Evolutionary conservation across 2,888 invertebrate species (phyloP).

Genomic region (Synanthedon formicaeformis): DNA sequence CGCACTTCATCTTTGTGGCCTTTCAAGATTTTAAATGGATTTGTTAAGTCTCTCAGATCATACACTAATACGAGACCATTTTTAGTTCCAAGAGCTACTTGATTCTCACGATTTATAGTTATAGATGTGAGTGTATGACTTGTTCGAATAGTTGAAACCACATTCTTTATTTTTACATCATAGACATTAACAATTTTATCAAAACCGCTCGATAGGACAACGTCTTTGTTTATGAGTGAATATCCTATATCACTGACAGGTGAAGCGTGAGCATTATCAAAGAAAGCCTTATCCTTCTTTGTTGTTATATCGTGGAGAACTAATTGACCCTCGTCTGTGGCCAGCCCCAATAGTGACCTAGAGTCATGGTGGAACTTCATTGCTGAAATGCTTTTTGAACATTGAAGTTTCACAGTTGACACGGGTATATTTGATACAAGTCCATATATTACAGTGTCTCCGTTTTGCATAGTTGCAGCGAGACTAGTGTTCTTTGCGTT

Average conservation of each 20-base stretch:
- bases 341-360: constrained; percentile 50
- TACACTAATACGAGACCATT: constrained; percentile 66
- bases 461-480: constrained; percentile 59
- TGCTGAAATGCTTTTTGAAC: constrained; percentile 54
- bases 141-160: constrained; percentile 53
- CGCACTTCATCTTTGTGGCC: constrained; percentile 63
- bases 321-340: constrained; percentile 66
- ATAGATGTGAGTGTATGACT: constrained; percentile 47
- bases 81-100: constrained; percentile 67
- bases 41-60: constrained; percentile 65
- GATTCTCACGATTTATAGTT: constrained; percentile 53
- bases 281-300: constrained; percentile 56
- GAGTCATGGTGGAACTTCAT: constrained; percentile 64
- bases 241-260: constrained; percentile 70
- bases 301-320: constrained; percentile 52
- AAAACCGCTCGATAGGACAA: constrained; percentile 66
- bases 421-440: constrained; percentile 61
- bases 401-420: constrained; percentile 45
- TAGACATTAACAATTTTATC: constrained; percentile 70
- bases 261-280: constrained; percentile 67
- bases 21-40: constrained; percentile 52
- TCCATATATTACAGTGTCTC: constrained; percentile 62
- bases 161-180: constrained; percentile 61
- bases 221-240: constrained; percentile 67
- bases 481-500: constrained; percentile 61